Evolutionary conservation across 2,888 invertebrate species (phyloP), one percentile per base, ranked within the genome.

Genomic region (Hypsopygia costalis): DNA sequence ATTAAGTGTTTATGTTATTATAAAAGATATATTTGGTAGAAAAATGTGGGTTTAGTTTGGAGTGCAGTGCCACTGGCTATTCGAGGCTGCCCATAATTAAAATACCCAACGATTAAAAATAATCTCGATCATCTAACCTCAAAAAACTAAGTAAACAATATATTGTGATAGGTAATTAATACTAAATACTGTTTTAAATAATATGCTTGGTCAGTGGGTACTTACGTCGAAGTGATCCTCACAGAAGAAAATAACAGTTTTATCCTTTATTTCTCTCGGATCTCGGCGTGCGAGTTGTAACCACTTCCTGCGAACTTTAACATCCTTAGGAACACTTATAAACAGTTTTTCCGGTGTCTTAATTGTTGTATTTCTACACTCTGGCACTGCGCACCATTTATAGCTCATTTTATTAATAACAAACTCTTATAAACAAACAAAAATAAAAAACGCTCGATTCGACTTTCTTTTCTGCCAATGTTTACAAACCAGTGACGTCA

Each of bases 351-450:
- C 3, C 7, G 36, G 29, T n/a, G 7, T 27, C 11, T 35, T 35
- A 25, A 35, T 27, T 3, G 25, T 11, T 3, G 34, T 35, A 35
- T 35, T 36, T 29, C 8, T 29, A 29, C 36, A 36, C 10, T 36
- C 1, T 20, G 36, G 29, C 6, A 36, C 36, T 20, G 8, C 29
- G 29, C 37, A 31, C 37, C 31, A 37, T 31, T 37, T 31, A 22
- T 31, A 37, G 1, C 1, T 8, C 31, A 31, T 37, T 11, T 31
- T 31, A n/a, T n/a, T n/a, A n/a, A n/a, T n/a, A n/a, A n/a, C n/a
- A n/a, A n/a, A n/a, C 6, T 21, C 21, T 6, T 5, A 6, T 21
- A 21, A 21, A 21, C 3, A 5, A 21, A 21, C 21, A 21, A 6
- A 21, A 21, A 21, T 5, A 21, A 21, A 21, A 21, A 3, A 21